A percentile compares a stretch with the other conserved stretches of the same genome.
These are phyloP conservation scores for Achlya flavicornis DNA, from an alignment of 2,888 invertebrate species.

Conservation along the genomic window DNA sequence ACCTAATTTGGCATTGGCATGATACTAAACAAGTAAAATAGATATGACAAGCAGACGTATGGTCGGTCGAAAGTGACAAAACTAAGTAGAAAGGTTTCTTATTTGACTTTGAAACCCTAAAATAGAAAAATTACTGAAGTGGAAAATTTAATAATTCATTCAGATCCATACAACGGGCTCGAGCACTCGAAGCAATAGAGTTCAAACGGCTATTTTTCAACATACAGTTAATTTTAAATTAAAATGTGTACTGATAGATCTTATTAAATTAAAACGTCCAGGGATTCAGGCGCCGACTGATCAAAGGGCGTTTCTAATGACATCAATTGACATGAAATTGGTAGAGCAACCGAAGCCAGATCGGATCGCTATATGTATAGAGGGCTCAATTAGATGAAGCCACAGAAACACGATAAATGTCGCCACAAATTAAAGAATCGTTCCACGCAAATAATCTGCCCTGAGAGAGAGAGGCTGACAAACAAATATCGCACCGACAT, in stretches of 20 bases:
- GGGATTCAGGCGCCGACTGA: constrained; percentile 50
- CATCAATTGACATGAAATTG: constrained; percentile 73
- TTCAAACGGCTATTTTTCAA: neutral
- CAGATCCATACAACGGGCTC: neutral
- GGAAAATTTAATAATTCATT: neutral
- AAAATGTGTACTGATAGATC: constrained; percentile 46
- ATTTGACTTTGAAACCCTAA: neutral
- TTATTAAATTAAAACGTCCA: constrained; percentile 70
- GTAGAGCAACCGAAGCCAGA: constrained; percentile 64
- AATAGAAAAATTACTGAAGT: neutral
- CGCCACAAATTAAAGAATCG: constrained; percentile 78
- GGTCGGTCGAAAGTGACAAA: too few relatives aligned
- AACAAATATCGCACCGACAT: constrained; percentile 39
- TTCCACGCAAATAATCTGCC: constrained; percentile 61
- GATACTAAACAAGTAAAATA: too few relatives aligned
- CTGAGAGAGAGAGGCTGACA: constrained; percentile 40
- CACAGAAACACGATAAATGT: constrained; percentile 71
- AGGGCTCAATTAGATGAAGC: constrained; percentile 76
- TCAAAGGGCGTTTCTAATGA: constrained; percentile 70
- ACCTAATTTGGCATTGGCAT: too few relatives aligned
- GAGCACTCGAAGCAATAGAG: neutral
- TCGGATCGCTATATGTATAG: constrained; percentile 47
- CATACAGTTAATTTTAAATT: constrained; percentile 21
- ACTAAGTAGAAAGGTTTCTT: too few relatives aligned
- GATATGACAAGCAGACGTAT: too few relatives aligned